These are phyloP conservation scores for Pogonomyrmex californicus DNA, from an alignment of 1,140 invertebrate genomes.

Conservation along the genomic window DNA sequence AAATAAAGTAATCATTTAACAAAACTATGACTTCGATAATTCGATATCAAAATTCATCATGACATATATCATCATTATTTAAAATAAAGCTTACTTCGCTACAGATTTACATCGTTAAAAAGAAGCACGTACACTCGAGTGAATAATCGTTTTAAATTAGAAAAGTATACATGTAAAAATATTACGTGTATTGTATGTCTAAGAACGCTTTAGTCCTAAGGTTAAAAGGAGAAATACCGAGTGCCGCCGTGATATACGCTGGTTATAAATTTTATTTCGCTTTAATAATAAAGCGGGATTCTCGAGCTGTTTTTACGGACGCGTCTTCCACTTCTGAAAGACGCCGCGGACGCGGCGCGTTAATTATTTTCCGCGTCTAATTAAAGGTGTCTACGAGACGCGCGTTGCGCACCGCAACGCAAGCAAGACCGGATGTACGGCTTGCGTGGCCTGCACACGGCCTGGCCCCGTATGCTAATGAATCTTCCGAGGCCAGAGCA, in stretches of 20 bases:
- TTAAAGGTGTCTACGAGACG: conserved; percentile 21
- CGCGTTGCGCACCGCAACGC: background rate
- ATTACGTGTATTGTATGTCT: background rate
- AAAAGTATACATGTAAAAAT: background rate
- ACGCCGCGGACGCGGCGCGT: background rate
- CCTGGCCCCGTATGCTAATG: conserved; percentile 57
- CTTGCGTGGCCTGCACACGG: background rate
- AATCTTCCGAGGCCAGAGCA: conserved; percentile 48
- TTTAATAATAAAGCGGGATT: conserved; percentile 20
- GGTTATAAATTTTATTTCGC: conserved; percentile 11
- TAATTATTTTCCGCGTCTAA: conserved; percentile 43
- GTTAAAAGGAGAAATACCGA: background rate
- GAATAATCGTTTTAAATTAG: background rate
- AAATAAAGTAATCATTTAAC: background rate
- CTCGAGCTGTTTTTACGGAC: background rate
- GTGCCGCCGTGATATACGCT: background rate
- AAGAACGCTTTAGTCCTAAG: background rate
- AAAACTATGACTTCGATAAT: too few relatives aligned
- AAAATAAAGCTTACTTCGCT: background rate
- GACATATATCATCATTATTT: background rate
- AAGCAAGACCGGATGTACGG: conserved; percentile 19
- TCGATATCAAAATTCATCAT: background rate
- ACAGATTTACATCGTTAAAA: conserved; percentile 1
- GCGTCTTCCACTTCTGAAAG: background rate
- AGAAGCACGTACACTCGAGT: background rate